Base-by-base conservation (phyloP, 2,888 invertebrate species). In the Iphiclides podalirius region DNA sequence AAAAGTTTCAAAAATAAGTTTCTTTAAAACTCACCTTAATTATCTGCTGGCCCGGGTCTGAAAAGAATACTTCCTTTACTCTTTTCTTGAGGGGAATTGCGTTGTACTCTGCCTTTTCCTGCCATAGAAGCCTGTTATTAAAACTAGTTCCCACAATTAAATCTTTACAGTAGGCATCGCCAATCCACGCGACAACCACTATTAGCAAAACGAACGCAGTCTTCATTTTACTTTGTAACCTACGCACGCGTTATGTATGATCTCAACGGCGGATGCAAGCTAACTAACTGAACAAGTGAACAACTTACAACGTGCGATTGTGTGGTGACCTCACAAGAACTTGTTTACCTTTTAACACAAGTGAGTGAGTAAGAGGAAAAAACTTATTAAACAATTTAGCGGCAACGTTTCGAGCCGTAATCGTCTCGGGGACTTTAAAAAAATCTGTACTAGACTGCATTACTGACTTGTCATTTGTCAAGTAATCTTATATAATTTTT, bases 131-230 rank as follows among this genome's bases (percentile, higher is more conserved):
- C 56, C 85, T 70, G 54, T 75, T 74, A 61, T 87, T 87, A 58
- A 75, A 87, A 64, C 84, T 86, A 7, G 83, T 76, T 34, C 87
- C 87, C 15, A 86, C 79, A 43, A 87, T 87, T 31, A 88, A 69
- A 56, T 88, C 87, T 58, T 85, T 84, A 57, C 78, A 75, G 53
- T 79, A 64, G 57, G 66, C 64, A 15, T 70, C 64, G 60, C 72
- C 70, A 46, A 82, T 58, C 44, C 75, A 70, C 12, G 79, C 73
- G n/a, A 81, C 53, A 11, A 79, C 54, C 39, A 79, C 72, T 36
- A 77, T 47, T 26, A 79, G 58, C 49, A 85, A 54, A 55, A 83
- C 57, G 35, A 71, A 61, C 31, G 71, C 61, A 52, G 71, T 60
- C 67, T 79, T 86, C 87, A 87, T 87, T 59, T 63, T 80, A 44